phyloP scores from a whole-genome alignment of 2,888 invertebrate species.

The Drosophila nigricruria region DNA sequence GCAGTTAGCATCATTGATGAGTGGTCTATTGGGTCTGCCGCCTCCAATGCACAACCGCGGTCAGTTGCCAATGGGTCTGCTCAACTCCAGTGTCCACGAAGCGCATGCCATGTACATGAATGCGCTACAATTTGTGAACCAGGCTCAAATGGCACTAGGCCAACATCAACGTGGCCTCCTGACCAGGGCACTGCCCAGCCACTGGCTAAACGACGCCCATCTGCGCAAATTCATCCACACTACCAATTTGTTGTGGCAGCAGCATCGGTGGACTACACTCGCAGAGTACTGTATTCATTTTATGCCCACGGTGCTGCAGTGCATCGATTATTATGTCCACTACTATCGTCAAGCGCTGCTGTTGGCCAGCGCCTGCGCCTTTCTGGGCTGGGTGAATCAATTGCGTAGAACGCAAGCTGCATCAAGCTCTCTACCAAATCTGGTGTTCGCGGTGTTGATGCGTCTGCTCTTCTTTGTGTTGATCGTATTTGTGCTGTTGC shows the following conservation, averaged over 20 bases:
- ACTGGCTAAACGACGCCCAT: constrained; percentile 51
- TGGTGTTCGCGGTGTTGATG: neutral
- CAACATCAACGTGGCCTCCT: constrained; percentile 70
- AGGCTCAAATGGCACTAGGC: constrained; percentile 82
- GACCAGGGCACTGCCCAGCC: constrained; percentile 27
- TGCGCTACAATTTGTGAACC: constrained; percentile 90
- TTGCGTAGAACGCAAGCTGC: constrained; percentile 78
- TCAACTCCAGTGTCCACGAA: constrained; percentile 74
- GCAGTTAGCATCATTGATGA: constrained; percentile 95
- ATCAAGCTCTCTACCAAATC: neutral
- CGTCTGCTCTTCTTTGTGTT: constrained; percentile 16
- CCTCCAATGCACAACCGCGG: constrained; percentile 92
- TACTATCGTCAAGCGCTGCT: constrained; percentile 92
- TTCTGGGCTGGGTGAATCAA: constrained; percentile 90
- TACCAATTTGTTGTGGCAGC: constrained; percentile 22
- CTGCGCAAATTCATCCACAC: constrained; percentile 42
- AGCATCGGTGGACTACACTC: constrained; percentile 49
- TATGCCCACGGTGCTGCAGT: constrained; percentile 88
- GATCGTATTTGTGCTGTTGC: constrained; percentile 86
- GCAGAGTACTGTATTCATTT: constrained; percentile 87
- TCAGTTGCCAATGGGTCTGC: constrained; percentile 69
- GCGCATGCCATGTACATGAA: constrained; percentile 91
- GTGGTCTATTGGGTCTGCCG: constrained; percentile 92
- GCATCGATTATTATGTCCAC: constrained; percentile 93
- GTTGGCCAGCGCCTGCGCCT: constrained; percentile 88